phyloP scores from a whole-genome alignment of 2,888 invertebrate species.

The Ormia ochracea region DNA sequence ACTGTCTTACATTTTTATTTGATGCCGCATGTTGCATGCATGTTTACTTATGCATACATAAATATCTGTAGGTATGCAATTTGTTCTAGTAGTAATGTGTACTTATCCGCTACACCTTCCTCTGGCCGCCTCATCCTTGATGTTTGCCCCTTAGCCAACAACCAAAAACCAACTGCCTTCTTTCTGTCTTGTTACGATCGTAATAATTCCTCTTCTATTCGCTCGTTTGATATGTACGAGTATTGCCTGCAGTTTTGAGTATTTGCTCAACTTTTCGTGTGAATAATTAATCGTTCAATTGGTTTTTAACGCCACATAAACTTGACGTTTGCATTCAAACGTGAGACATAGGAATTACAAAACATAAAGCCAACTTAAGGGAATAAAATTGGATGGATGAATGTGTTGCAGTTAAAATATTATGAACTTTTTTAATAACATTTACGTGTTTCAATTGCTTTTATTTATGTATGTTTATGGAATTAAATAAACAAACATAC shows the following conservation, averaged over 20 bases:
- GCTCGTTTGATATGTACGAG: background rate
- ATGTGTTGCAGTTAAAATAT: constrained; percentile 24
- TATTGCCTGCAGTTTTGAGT: constrained; percentile 1
- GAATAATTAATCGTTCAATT: constrained; percentile 65
- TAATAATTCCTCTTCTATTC: constrained; percentile 44
- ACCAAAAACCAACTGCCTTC: no score
- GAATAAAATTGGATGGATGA: constrained; percentile 10
- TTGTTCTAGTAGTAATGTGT: constrained; percentile 8
- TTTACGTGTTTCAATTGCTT: constrained; percentile 44
- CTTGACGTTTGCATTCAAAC: constrained; percentile 58
- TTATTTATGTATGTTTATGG: background rate
- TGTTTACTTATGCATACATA: constrained; percentile 47
- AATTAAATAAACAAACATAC: background rate
- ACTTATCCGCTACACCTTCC: background rate
- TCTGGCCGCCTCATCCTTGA: no score
- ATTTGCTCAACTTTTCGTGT: constrained; percentile 57
- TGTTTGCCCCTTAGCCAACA: background rate
- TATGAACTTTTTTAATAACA: constrained; percentile 56
- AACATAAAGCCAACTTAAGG: background rate
- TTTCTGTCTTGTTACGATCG: constrained; percentile 18
- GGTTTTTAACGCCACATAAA: constrained; percentile 64
- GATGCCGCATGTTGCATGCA: constrained; percentile 56
- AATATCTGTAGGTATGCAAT: background rate
- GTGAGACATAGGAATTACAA: constrained; percentile 42
- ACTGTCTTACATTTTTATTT: constrained; percentile 58